These are phyloP conservation scores for Platichthys stellatus DNA, from an alignment of 2,113 vertebrate genomes.

Conservation along the genomic window DNA sequence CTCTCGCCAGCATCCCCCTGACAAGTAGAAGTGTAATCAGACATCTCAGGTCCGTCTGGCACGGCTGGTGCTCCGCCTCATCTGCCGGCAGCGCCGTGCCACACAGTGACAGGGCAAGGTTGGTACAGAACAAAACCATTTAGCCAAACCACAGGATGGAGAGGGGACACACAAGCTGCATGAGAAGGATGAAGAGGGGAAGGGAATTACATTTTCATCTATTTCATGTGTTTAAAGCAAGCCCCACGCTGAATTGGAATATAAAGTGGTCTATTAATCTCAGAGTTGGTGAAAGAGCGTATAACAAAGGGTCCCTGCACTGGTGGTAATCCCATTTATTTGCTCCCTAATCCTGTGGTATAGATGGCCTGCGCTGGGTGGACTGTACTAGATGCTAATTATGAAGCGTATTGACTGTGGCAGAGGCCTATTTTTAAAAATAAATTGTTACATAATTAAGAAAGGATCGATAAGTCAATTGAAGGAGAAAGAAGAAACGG, in stretches of 20 bases:
- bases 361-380: slow-evolving; percentile 14
- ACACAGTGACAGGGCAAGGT: slow-evolving; percentile 31
- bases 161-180: background rate
- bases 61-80: slow-evolving; percentile 2
- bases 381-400: slow-evolving; percentile 40
- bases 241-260: slow-evolving; percentile 6
- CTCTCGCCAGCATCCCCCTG: background rate
- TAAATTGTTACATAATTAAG: slow-evolving; percentile 76
- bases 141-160: slow-evolving; percentile 8
- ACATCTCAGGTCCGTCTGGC: slow-evolving; percentile 35
- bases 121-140: slow-evolving; percentile 34
- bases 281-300: slow-evolving; percentile 28
- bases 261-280: slow-evolving; percentile 42
- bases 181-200: background rate
- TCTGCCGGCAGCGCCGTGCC: slow-evolving; percentile 15
- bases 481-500: slow-evolving; percentile 55
- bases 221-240: background rate
- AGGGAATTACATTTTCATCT: slow-evolving; percentile 5
- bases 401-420: slow-evolving; percentile 29
- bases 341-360: slow-evolving; percentile 50
- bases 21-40: slow-evolving; percentile 22
- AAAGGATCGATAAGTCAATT: slow-evolving; percentile 69
- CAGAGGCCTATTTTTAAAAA: slow-evolving; percentile 58
- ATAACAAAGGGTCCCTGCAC: slow-evolving; percentile 33
- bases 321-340: slow-evolving; percentile 60